Base-by-base conservation (phyloP, 2,888 invertebrate genomes). In the Pardosa pseudoannulata region DNA sequence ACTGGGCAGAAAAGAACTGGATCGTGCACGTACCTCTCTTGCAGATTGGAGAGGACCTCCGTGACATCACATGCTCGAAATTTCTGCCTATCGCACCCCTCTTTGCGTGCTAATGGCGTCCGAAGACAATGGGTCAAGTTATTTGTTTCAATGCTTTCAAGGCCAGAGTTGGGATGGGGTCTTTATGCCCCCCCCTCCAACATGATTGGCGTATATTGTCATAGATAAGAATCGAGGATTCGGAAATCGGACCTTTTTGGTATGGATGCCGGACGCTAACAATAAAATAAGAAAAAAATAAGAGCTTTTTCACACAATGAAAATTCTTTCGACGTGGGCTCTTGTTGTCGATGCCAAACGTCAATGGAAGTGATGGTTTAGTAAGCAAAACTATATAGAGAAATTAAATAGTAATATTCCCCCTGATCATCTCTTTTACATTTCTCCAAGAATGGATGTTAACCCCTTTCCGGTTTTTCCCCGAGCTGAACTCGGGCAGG, bases 41-140 rank as follows among this genome's bases (percentile, higher is more conserved):
- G n/a, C n/a, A n/a, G n/a, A n/a, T 16, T 7, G 23, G 29, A 71
- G 29, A n/a, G 50, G 31, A 65, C 72, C 78, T 78, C 73, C 83
- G 83, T 83, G 83, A 83, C 82, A 41, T 23, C 50, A 29, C 27
- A 79, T 39, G 28, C 62, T 70, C 23, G 39, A 65, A 64, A 56
- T 71, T 39, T 50, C 23, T 16, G 9, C 67, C 50, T 56, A 65
- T 29, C 41, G 29, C 5, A 50, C 27, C 46, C n/a, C 64, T 36
- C 31, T 72, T 83, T 31, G 62, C 62, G 73, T 36, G 56, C 36
- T 62, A 83, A 83, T 76, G 78, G 72, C 64, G 19, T 1, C 28
- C 36, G 56, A 74, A n/a, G 71, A 78, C 83, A 82, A 82, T 82
- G 71, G 76, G 36, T 32, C 31, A 65, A 65, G 31, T 65, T 65